These are phyloP conservation scores for Mormyrops boulengeri DNA, from an alignment of 2,797 vertebrate species.

Conservation along the genomic window DNA sequence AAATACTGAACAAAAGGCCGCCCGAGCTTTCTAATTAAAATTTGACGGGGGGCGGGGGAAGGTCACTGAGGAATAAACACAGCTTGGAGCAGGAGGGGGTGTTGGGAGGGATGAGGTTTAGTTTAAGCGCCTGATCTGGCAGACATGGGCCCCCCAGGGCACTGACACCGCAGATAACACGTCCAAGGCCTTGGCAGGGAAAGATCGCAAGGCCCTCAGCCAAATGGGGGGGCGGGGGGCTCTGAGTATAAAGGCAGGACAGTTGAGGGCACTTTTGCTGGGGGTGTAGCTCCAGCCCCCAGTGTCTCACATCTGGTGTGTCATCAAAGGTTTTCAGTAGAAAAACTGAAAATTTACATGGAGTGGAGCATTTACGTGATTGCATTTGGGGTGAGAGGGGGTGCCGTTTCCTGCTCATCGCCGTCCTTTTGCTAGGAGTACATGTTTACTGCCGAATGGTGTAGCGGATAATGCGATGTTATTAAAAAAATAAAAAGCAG, in stretches of 20 bases:
- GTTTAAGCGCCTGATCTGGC: background rate
- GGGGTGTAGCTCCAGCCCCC: background rate
- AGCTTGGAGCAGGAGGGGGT: background rate
- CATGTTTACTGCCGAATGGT: background rate
- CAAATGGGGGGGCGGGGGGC: background rate
- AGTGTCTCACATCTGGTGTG: background rate
- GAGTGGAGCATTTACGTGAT: background rate
- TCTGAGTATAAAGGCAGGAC: background rate
- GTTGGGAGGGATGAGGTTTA: background rate
- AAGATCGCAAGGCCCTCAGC: background rate
- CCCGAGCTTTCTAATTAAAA: background rate
- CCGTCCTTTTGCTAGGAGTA: background rate
- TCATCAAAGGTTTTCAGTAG: background rate
- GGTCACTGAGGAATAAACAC: background rate
- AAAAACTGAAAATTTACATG: background rate
- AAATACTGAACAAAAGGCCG: background rate
- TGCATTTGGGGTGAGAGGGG: background rate
- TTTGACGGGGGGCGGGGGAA: background rate
- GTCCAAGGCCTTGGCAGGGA: background rate
- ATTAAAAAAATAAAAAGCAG: background rate
- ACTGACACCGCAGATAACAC: background rate
- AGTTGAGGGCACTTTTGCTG: background rate
- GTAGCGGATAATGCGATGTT: background rate
- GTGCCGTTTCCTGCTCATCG: background rate
- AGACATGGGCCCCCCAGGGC: background rate